Evolutionary conservation across 2,888 invertebrate species (phyloP).

Genomic region (Candidula unifasciata): DNA sequence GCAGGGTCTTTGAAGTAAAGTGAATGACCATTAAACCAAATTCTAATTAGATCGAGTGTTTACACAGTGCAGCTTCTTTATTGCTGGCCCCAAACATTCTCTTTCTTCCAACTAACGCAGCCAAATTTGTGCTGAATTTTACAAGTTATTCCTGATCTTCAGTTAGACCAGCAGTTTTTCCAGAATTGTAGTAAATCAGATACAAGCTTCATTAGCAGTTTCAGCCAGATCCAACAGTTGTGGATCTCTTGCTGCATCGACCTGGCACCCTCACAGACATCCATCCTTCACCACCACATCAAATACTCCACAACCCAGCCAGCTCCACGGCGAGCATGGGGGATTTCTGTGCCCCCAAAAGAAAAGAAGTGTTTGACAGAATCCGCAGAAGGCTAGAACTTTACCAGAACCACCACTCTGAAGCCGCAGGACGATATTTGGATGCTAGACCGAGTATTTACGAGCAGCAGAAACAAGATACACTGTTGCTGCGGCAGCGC

Average conservation of each 20-base stretch:
- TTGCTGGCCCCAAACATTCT: too few species aligned
- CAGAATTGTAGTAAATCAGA: neutral
- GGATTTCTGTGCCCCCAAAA: slow-evolving; percentile 79
- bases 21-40: too few species aligned
- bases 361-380: slow-evolving; percentile 86
- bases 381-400: slow-evolving; percentile 88
- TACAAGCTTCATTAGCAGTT: neutral
- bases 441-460: slow-evolving; percentile 89
- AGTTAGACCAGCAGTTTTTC: too few species aligned
- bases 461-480: slow-evolving; percentile 94
- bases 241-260: neutral
- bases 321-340: slow-evolving; percentile 75
- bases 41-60: too few species aligned
- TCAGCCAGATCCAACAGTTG: neutral
- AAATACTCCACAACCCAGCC: neutral
- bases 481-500: slow-evolving; percentile 88
- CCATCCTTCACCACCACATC: neutral
- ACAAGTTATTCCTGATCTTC: too few species aligned
- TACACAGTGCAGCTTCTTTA: too few species aligned
- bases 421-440: slow-evolving; percentile 92
- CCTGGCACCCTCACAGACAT: slow-evolving; percentile 33
- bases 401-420: slow-evolving; percentile 90
- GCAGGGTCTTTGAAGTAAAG: too few species aligned
- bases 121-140: too few species aligned
- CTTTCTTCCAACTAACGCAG: too few species aligned